Conservation (phyloP, 2,113 vertebrate genomes). For the Gymnocephalus cernua region DNA sequence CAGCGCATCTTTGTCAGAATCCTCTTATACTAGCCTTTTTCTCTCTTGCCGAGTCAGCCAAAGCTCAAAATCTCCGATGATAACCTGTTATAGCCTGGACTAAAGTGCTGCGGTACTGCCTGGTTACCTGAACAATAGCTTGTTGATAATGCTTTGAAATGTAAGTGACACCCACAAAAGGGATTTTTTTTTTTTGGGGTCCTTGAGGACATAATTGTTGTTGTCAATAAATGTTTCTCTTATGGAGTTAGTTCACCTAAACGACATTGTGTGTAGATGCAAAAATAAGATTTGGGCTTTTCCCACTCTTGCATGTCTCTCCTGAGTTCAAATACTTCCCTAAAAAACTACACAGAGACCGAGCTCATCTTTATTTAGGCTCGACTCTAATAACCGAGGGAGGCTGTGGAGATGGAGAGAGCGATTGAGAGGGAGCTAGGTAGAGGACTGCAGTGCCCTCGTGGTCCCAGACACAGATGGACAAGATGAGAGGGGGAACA, state of each 20-base stretch:
- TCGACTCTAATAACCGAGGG: constrained; percentile 17
- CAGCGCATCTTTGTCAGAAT: constrained; percentile 39
- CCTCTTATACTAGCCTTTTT: constrained; percentile 53
- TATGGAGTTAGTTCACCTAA: neutral
- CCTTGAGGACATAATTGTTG: constrained; percentile 2
- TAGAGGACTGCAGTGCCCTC: constrained; percentile 59
- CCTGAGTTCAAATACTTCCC: constrained; percentile 11
- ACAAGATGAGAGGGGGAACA: constrained; percentile 71
- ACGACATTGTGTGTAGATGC: neutral
- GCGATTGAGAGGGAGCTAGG: constrained; percentile 29
- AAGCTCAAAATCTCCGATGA: constrained; percentile 68
- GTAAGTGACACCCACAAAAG: constrained; percentile 22
- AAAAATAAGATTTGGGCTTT: neutral
- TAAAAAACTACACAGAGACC: constrained; percentile 16
- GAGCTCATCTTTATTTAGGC: constrained; percentile 38
- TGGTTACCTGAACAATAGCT: constrained; percentile 29
- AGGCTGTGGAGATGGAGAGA: constrained; percentile 29
- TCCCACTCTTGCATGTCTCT: neutral
- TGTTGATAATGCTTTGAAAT: constrained; percentile 51
- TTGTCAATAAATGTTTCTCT: constrained; percentile 19
- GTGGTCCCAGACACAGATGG: constrained; percentile 77
- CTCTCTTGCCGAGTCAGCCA: constrained; percentile 61
- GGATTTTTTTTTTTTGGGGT: constrained; percentile 22
- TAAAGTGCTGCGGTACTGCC: constrained; percentile 43
- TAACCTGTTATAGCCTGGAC: constrained; percentile 59